phyloP scores from a whole-genome alignment of 2,888 invertebrate genomes.

The Limenitis camilla region DNA sequence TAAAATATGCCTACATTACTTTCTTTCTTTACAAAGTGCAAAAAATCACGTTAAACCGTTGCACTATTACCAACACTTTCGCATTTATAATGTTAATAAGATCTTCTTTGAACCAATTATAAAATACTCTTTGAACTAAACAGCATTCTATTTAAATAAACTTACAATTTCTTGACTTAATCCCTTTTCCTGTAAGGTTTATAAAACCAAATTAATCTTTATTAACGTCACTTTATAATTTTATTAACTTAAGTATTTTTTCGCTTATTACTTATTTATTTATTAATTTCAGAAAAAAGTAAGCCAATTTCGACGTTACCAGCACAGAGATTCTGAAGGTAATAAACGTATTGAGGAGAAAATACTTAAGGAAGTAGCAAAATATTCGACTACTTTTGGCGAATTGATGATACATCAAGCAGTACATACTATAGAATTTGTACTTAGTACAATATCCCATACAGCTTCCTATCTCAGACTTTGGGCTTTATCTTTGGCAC shows the following conservation, averaged over 20 bases:
- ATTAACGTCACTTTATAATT: no score
- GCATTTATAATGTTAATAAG: no score
- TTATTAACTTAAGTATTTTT: background rate
- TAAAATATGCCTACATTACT: no score
- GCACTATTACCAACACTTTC: no score
- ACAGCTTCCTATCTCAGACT: conserved; percentile 92
- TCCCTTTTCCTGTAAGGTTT: no score
- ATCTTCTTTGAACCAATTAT: no score
- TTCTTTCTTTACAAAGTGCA: no score
- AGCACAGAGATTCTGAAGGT: conserved; percentile 25
- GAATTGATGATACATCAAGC: conserved; percentile 87
- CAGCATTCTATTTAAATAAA: no score
- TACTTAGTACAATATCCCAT: conserved; percentile 90
- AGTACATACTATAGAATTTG: conserved; percentile 92
- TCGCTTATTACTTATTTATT: background rate
- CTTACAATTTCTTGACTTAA: no score
- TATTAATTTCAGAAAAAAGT: conserved; percentile 28
- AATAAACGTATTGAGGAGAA: conserved; percentile 18
- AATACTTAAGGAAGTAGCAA: conserved; percentile 25
- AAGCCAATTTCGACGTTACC: conserved; percentile 27
- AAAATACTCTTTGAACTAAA: no score
- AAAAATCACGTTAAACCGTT: no score
- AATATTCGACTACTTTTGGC: conserved; percentile 57
- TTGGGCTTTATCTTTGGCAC: conserved; percentile 92
- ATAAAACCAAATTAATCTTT: no score